phyloP scores from a whole-genome alignment of 2,888 invertebrate species.

The Magallana nippona region DNA sequence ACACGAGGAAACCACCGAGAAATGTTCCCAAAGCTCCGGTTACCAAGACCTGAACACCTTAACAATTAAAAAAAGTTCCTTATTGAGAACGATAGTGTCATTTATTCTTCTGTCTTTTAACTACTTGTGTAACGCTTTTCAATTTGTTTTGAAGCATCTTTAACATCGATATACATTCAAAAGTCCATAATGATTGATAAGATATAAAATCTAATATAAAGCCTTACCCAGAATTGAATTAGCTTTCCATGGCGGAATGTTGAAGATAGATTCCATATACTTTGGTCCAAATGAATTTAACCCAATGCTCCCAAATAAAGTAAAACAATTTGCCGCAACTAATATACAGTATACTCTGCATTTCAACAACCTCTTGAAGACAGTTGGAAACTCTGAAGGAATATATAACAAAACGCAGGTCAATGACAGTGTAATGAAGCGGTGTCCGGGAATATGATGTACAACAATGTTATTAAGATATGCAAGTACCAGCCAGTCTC shows the following conservation, averaged over 20 bases:
- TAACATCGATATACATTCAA: too few relatives aligned
- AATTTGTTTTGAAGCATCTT: too few relatives aligned
- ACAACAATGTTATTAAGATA: too few relatives aligned
- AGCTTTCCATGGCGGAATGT: constrained; percentile 67
- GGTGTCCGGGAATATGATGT: too few relatives aligned
- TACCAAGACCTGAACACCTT: constrained; percentile 58
- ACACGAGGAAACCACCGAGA: constrained; percentile 56
- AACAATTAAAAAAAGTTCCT: background rate
- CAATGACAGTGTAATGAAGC: background rate
- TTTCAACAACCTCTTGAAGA: constrained; percentile 54
- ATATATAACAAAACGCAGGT: background rate
- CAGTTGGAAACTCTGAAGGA: constrained; percentile 59
- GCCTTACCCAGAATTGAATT: constrained; percentile 64
- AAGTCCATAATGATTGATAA: background rate
- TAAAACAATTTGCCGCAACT: background rate
- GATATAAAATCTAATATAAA: background rate
- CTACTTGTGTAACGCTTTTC: too few relatives aligned
- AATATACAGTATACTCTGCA: constrained; percentile 54
- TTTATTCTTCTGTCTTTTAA: too few relatives aligned
- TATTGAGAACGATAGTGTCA: too few relatives aligned
- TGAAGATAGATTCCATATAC: constrained; percentile 68
- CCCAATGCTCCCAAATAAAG: constrained; percentile 59
- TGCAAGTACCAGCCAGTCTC: too few relatives aligned
- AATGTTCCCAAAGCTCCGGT: constrained; percentile 59
- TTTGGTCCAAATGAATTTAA: constrained; percentile 65